Evolutionary conservation across 1,140 invertebrate species (phyloP), one percentile per base, ranked within the genome.

Genomic region (Cydia pomonella): DNA sequence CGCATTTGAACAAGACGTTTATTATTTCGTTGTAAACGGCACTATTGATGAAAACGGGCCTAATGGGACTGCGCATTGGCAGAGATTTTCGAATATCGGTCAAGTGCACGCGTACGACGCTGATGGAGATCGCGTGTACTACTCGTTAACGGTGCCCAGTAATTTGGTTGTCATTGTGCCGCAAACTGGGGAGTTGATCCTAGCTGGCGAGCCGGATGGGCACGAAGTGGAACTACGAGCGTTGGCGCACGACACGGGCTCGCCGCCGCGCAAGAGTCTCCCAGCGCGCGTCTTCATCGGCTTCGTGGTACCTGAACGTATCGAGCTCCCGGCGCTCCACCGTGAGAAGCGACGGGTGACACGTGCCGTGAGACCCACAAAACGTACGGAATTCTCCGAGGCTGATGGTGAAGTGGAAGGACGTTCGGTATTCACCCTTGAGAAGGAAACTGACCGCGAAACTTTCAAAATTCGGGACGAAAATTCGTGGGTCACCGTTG

Each of bases 391-490:
- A 79, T 98, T 98, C 85, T 97, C 97, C 0, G 98, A 99, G 89
- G 95, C 97, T 5, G 97, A 98, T 79, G 98, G 98, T 3, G 96
- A 97, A 84, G 95, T 95, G 3, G 97, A 98, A 87, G 97, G 97
- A 59, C 96, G 97, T 83, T 95, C 96, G 69, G 97, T 98, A 33
- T 98, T 98, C 88, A 96, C 97, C 59, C 91, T 99, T 66, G 97
- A 98, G 83, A 98, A 98, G 87, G 97, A 98, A 92, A 97, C 97
- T 23, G 97, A 98, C 75, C 95, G 96, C 82, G 98, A 99, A 88
- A 97, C 96, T 10, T 99, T 98, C 88, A 98, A 98, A 93, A 98
- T 99, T 82, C 94, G 97, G 74, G 97, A 98, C 81, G 97, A 98
- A 90, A 98, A 98, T 93, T 96, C 96, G 64, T 99, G 98, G 98